These are phyloP conservation scores for Escarpia spicata DNA, from an alignment of 2,888 invertebrate species.

Conservation along the genomic window DNA sequence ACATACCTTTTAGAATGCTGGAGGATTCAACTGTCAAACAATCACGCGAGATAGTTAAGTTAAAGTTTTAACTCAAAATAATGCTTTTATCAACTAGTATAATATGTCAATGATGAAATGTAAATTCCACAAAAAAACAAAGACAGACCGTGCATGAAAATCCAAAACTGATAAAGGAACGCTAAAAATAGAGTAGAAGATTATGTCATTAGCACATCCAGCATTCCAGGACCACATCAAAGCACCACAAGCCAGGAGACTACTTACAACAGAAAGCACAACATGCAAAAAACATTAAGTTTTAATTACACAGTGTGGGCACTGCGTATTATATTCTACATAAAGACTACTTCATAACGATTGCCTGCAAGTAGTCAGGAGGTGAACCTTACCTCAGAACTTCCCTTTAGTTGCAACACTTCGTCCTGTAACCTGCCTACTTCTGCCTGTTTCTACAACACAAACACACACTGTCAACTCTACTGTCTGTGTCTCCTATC, in stretches of 20 bases:
- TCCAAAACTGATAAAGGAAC: no score
- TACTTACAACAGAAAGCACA: not conserved
- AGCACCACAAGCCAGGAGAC: constrained; percentile 16
- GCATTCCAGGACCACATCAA: not conserved
- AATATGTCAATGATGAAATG: not conserved
- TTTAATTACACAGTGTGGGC: not conserved
- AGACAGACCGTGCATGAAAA: not conserved
- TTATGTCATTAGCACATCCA: not conserved
- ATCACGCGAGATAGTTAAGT: not conserved
- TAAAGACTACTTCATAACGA: not conserved
- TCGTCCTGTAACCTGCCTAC: not conserved
- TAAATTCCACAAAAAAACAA: not conserved
- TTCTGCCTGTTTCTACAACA: constrained; percentile 4
- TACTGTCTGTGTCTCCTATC: not conserved
- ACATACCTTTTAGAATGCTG: not conserved
- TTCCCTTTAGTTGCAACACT: not conserved
- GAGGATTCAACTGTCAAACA: not conserved
- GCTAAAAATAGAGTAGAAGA: not conserved
- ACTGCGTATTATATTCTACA: not conserved
- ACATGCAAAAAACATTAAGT: not conserved
- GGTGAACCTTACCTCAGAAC: not conserved
- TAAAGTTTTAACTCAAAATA: not conserved
- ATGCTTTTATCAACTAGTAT: not conserved
- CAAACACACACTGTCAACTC: not conserved
- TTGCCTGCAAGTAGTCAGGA: not conserved